phyloP scores from a whole-genome alignment of 2,888 invertebrate genomes.

The Kuschelorhynchus macadamiae region DNA sequence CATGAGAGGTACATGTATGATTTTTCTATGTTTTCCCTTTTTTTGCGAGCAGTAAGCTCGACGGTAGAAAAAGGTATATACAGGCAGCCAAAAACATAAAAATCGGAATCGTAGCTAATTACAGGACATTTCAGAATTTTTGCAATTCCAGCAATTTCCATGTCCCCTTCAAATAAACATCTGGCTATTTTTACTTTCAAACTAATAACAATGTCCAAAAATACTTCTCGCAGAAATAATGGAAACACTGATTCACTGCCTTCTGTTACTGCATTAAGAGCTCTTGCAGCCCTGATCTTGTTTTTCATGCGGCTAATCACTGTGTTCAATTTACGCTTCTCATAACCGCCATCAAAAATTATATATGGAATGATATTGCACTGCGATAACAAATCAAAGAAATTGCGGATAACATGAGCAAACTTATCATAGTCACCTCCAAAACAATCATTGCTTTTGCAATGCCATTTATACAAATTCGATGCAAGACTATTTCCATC shows the following conservation, averaged over 20 bases:
- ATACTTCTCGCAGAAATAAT: constrained; percentile 80
- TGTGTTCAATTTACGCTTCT: constrained; percentile 66
- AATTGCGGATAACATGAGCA: constrained; percentile 75
- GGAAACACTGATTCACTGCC: constrained; percentile 78
- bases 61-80: constrained; percentile 85
- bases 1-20: constrained; percentile 73
- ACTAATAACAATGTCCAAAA: constrained; percentile 78
- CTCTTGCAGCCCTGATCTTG: constrained; percentile 62
- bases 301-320: constrained; percentile 57
- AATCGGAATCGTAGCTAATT: constrained; percentile 94
- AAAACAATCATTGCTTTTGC: constrained; percentile 77
- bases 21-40: constrained; percentile 36
- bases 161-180: constrained; percentile 92
- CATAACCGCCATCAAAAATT: constrained; percentile 81
- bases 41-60: constrained; percentile 67
- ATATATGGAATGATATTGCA: constrained; percentile 83
- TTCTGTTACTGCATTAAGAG: constrained; percentile 73
- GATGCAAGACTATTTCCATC: constrained; percentile 86
- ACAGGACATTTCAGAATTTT: constrained; percentile 86
- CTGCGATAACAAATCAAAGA: constrained; percentile 78
- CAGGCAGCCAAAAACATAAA: constrained; percentile 87
- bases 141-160: constrained; percentile 87
- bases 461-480: constrained; percentile 76
- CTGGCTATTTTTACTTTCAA: constrained; percentile 78
- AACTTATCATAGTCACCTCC: constrained; percentile 90